phyloP scores from a whole-genome alignment of 1,140 invertebrate genomes.

The Chelonus insularis region DNA sequence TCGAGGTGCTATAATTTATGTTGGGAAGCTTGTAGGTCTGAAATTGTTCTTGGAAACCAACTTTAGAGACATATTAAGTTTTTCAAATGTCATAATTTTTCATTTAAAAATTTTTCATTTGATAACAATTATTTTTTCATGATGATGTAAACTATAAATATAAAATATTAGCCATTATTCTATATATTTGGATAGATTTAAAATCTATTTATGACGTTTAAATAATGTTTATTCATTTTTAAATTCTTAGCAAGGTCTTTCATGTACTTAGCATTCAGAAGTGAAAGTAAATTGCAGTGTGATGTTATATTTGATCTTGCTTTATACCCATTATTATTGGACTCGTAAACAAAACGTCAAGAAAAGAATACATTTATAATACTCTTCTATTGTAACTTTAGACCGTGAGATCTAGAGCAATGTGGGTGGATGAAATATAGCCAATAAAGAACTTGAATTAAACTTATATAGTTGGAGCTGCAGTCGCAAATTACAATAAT shows the following conservation, averaged over 20 bases:
- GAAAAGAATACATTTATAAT: background rate
- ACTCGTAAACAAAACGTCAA: background rate
- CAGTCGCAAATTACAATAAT: conserved; percentile 11
- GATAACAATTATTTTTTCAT: background rate
- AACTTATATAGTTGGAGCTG: background rate
- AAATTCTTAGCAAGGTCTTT: conserved; percentile 19
- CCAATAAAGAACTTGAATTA: conserved; percentile 3
- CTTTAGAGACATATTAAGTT: background rate
- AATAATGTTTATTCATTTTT: background rate
- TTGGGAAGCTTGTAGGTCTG: conserved; percentile 12
- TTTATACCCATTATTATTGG: background rate
- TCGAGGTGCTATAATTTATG: conserved; percentile 18
- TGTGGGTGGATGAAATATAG: conserved; percentile 26
- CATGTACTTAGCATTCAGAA: conserved; percentile 17
- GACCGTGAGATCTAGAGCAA: conserved; percentile 26
- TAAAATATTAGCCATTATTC: background rate
- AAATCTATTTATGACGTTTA: background rate
- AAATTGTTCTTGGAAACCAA: conserved; percentile 17
- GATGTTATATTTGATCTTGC: background rate
- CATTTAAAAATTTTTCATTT: background rate
- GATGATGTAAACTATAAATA: no score
- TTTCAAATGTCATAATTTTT: background rate
- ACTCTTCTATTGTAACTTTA: background rate
- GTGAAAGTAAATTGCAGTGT: conserved; percentile 24
- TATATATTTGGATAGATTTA: background rate